Evolutionary conservation across 2,113 vertebrate species (phyloP).

Genomic region (Micronycteris hirsuta): DNA sequence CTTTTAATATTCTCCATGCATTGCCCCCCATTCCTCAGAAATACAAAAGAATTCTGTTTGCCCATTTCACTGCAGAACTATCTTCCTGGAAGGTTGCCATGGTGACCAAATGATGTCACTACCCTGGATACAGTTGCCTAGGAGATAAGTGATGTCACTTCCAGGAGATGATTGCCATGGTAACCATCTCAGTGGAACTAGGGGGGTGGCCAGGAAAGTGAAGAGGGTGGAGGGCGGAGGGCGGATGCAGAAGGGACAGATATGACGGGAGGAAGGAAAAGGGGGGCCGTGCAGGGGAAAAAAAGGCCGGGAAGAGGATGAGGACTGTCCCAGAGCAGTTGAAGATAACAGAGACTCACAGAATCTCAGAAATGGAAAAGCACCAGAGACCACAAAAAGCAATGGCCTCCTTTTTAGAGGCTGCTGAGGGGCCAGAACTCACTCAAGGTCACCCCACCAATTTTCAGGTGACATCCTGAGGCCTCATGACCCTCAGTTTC

Average conservation of each 20-base stretch:
- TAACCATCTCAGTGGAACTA: constrained; percentile 39
- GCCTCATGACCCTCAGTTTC: not conserved
- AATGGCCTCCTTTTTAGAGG: not conserved
- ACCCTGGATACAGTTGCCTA: constrained; percentile 63
- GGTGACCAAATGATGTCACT: constrained; percentile 62
- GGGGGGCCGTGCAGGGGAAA: not conserved
- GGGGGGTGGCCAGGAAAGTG: constrained; percentile 37
- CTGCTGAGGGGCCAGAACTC: not conserved
- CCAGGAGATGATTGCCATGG: constrained; percentile 57
- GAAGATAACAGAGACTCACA: constrained; percentile 32
- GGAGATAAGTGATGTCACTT: constrained; percentile 67
- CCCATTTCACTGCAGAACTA: constrained; percentile 28
- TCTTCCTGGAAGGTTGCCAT: constrained; percentile 45
- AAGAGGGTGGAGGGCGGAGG: not conserved
- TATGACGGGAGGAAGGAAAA: constrained; percentile 45
- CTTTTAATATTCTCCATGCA: constrained; percentile 1
- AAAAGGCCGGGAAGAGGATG: constrained; percentile 13
- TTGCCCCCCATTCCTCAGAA: not conserved
- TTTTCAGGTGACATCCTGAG: not conserved
- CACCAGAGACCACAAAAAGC: not conserved
- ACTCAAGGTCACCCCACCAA: not conserved
- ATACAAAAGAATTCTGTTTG: constrained; percentile 30
- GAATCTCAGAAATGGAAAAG: not conserved
- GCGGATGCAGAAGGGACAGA: constrained; percentile 39
- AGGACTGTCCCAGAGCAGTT: not conserved